phyloP scores from a whole-genome alignment of 2,113 vertebrate species.

The Tyrannus savana region DNA sequence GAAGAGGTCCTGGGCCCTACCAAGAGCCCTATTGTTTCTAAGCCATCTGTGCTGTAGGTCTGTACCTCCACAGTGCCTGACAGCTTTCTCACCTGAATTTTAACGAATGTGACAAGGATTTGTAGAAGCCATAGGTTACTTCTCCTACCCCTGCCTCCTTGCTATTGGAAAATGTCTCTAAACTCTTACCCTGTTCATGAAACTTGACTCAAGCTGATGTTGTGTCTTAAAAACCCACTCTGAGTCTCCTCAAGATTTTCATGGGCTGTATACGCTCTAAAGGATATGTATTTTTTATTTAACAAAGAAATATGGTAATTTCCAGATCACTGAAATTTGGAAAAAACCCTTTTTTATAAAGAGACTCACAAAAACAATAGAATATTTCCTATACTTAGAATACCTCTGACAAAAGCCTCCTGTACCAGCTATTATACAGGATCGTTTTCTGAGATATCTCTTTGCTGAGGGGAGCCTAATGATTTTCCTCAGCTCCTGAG shows the following conservation, averaged over 20 bases:
- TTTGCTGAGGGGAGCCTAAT: neutral
- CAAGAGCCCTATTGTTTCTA: neutral
- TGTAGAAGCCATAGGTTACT: neutral
- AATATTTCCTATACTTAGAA: neutral
- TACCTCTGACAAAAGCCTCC: neutral
- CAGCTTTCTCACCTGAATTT: neutral
- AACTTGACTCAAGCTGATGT: neutral
- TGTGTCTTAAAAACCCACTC: neutral
- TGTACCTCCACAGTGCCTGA: neutral
- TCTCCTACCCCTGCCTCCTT: neutral
- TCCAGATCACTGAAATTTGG: neutral
- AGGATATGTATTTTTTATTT: neutral
- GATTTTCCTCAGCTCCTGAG: neutral
- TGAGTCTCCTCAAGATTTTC: neutral
- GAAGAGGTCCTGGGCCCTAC: neutral
- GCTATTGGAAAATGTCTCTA: neutral
- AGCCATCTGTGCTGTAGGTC: neutral
- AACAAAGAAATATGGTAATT: neutral
- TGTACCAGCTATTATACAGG: neutral
- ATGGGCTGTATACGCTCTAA: neutral
- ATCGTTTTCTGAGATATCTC: neutral
- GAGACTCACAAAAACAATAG: neutral
- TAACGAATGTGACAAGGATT: neutral
- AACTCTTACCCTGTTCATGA: neutral
- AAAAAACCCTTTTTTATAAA: rapidly evolving